phyloP scores from a whole-genome alignment of 2,113 vertebrate genomes.

The Loxodonta africana region DNA sequence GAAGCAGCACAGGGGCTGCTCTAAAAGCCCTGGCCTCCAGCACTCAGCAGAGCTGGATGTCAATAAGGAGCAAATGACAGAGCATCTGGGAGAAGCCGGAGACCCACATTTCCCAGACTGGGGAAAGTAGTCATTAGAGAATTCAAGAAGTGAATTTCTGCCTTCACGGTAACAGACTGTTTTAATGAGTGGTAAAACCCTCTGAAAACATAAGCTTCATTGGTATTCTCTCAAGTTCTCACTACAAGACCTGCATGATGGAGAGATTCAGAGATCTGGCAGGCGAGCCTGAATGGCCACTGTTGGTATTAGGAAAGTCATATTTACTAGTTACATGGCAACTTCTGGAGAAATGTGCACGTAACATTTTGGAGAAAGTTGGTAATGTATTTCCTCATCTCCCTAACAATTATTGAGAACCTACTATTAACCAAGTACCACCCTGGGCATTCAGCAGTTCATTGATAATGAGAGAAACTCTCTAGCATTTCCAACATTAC shows the following conservation, averaged over 20 bases:
- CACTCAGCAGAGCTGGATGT: rapidly evolving
- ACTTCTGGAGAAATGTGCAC: not conserved
- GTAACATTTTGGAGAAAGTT: not conserved
- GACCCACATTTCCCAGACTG: not conserved
- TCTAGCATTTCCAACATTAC: not conserved
- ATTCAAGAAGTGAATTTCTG: not conserved
- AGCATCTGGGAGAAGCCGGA: not conserved
- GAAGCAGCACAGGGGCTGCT: not conserved
- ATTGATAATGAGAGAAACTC: not conserved
- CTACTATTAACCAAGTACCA: not conserved
- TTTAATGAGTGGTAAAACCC: not conserved
- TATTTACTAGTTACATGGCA: not conserved
- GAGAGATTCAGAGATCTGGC: not conserved
- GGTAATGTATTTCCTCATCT: not conserved
- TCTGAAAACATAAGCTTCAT: not conserved
- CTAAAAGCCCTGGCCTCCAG: not conserved
- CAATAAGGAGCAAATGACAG: constrained; percentile 37
- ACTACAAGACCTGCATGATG: not conserved
- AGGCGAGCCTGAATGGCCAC: not conserved
- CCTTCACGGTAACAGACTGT: not conserved
- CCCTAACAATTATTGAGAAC: not conserved
- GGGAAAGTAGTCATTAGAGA: not conserved
- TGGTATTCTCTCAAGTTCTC: not conserved
- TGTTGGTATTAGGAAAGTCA: not conserved
- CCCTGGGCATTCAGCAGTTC: not conserved